Conservation (phyloP, 2,797 vertebrate species). For the Mus minutoides region DNA sequence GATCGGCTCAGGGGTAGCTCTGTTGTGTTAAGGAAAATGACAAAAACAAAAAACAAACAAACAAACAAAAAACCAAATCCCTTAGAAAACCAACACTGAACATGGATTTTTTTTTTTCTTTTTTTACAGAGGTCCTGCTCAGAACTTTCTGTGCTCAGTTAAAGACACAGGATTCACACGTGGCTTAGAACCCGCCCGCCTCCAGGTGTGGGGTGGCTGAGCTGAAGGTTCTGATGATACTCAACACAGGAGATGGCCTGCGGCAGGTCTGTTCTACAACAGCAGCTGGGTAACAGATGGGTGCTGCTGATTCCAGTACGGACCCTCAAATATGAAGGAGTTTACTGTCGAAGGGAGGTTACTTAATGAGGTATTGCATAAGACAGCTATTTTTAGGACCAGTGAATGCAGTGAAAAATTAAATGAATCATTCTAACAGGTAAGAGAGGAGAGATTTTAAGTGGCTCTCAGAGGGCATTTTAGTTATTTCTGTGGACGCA, state of each 20-base stretch:
- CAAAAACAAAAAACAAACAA: background rate
- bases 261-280: background rate
- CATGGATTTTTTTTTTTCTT: no score
- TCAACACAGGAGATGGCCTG: background rate
- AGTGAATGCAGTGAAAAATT: constrained; percentile 56
- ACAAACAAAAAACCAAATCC: background rate
- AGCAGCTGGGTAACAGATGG: background rate
- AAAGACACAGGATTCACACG: background rate
- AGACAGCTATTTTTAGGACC: constrained; percentile 69
- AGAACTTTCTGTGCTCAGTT: background rate
- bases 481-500: background rate
- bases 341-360: constrained; percentile 57
- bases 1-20: background rate
- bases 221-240: background rate
- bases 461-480: constrained; percentile 35
- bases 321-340: constrained; percentile 60
- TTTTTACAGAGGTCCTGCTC: constrained; percentile 26
- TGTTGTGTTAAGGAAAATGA: background rate
- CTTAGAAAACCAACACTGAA: background rate
- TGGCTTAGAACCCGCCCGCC: background rate
- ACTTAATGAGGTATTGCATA: constrained; percentile 65
- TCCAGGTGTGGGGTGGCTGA: background rate
- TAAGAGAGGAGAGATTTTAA: constrained; percentile 63
- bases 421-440: constrained; percentile 59
- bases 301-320: constrained; percentile 41